phyloP scores from a whole-genome alignment of 2,113 vertebrate species.

The Prionailurus bengalensis region DNA sequence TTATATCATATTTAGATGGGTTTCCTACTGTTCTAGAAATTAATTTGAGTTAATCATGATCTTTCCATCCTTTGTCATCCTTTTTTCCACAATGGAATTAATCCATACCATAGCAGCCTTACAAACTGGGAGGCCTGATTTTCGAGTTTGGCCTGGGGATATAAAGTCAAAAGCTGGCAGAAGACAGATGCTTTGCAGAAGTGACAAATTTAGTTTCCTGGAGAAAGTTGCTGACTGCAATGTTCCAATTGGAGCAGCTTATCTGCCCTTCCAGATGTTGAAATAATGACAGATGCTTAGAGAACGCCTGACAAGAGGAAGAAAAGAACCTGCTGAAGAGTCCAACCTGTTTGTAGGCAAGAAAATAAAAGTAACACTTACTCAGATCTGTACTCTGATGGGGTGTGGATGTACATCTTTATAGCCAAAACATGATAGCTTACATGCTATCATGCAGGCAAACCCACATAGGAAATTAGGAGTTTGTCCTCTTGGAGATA shows the following conservation, averaged over 20 bases:
- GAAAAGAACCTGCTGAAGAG: conserved; percentile 52
- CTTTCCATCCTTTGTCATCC: conserved; percentile 10
- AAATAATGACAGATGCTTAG: conserved; percentile 79
- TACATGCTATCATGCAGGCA: fast-evolving
- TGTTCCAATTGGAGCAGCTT: conserved; percentile 78
- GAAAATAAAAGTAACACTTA: conserved; percentile 59
- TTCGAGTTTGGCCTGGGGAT: conserved; percentile 71
- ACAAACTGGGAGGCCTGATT: conserved; percentile 62
- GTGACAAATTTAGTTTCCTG: conserved; percentile 80
- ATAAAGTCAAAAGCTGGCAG: conserved; percentile 78
- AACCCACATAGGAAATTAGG: neutral
- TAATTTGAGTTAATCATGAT: conserved; percentile 75
- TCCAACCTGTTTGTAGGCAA: neutral
- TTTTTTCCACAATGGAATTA: conserved; percentile 25
- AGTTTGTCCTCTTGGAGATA: neutral
- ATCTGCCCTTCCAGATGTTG: conserved; percentile 82
- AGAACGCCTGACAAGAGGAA: conserved; percentile 69
- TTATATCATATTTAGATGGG: conserved; percentile 77
- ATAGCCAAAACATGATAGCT: neutral
- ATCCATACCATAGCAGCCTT: conserved; percentile 29
- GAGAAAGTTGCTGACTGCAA: conserved; percentile 81
- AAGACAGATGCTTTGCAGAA: conserved; percentile 79
- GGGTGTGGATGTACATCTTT: neutral
- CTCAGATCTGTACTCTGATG: conserved; percentile 6
- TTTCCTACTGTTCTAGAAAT: conserved; percentile 74